phyloP scores from a whole-genome alignment of 2,797 vertebrate species.

The Eidolon dupreanum region DNA sequence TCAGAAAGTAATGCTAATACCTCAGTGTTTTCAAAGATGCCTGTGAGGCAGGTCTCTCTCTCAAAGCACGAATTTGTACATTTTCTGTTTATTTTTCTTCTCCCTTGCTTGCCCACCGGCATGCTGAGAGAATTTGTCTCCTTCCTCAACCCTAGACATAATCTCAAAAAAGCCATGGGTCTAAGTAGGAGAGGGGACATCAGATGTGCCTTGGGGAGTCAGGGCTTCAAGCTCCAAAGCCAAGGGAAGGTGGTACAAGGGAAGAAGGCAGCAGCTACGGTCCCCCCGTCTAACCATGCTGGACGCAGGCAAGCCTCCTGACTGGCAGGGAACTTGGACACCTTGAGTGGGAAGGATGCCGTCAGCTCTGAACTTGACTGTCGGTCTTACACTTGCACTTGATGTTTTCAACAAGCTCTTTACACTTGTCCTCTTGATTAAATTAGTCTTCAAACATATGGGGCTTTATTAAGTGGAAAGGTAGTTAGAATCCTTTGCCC shows the following conservation, averaged over 20 bases:
- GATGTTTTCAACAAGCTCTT: background rate
- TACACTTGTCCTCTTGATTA: background rate
- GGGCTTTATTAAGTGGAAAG: background rate
- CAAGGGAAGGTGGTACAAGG: fast-evolving
- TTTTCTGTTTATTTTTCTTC: background rate
- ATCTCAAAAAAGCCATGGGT: background rate
- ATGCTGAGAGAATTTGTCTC: background rate
- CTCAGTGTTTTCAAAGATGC: background rate
- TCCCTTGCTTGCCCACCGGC: background rate
- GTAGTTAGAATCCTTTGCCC: background rate
- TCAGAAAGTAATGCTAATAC: background rate
- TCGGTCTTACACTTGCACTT: background rate
- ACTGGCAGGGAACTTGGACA: background rate
- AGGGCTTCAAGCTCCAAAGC: background rate
- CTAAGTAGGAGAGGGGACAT: background rate
- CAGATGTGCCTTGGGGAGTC: too few species aligned
- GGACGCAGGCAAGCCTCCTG: background rate
- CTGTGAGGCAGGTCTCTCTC: background rate
- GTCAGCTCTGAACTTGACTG: background rate
- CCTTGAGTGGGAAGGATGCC: background rate
- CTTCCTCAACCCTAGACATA: background rate
- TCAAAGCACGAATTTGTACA: background rate
- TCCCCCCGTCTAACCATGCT: fast-evolving
- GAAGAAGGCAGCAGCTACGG: background rate
- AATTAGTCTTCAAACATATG: background rate